These are phyloP conservation scores for Dendroctonus ponderosae DNA, from an alignment of 1,140 invertebrate species.

Conservation along the genomic window DNA sequence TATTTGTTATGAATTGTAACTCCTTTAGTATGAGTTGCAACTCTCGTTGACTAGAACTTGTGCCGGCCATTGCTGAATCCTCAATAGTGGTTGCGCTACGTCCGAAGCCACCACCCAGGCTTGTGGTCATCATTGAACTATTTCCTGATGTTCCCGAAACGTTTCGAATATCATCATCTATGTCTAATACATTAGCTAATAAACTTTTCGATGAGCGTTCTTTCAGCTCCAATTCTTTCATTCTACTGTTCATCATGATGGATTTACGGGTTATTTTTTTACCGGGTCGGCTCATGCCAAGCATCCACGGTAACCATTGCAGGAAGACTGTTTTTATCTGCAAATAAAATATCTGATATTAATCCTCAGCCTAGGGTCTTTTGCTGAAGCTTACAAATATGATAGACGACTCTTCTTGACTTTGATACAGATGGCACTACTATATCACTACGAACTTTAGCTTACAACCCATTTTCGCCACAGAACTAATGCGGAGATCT, in stretches of 20 bases:
- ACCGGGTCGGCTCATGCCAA: conserved; percentile 91
- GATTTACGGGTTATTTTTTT: conserved; percentile 91
- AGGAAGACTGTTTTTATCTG: conserved; percentile 91
- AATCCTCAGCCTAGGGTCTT: background rate
- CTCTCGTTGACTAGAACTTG: conserved; percentile 55
- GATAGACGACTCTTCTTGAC: too few species aligned
- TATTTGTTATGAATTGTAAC: conserved; percentile 89
- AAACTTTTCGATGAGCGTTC: conserved; percentile 85
- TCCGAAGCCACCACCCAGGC: conserved; percentile 52
- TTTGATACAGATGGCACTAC: too few species aligned
- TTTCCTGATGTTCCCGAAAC: conserved; percentile 46
- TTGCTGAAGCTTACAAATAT: background rate
- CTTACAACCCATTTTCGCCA: too few species aligned
- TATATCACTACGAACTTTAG: too few species aligned
- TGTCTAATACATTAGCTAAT: conserved; percentile 90
- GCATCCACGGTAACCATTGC: conserved; percentile 94
- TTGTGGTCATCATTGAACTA: conserved; percentile 48
- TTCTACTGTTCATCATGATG: conserved; percentile 78
- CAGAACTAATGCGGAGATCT: too few species aligned
- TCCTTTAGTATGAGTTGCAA: conserved; percentile 71
- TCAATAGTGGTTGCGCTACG: conserved; percentile 57
- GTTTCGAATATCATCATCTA: conserved; percentile 85
- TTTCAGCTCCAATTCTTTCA: conserved; percentile 84
- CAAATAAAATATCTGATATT: conserved; percentile 27
- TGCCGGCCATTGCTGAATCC: conserved; percentile 55